phyloP scores from a whole-genome alignment of 2,797 vertebrate genomes.

The Streptopelia turtur region DNA sequence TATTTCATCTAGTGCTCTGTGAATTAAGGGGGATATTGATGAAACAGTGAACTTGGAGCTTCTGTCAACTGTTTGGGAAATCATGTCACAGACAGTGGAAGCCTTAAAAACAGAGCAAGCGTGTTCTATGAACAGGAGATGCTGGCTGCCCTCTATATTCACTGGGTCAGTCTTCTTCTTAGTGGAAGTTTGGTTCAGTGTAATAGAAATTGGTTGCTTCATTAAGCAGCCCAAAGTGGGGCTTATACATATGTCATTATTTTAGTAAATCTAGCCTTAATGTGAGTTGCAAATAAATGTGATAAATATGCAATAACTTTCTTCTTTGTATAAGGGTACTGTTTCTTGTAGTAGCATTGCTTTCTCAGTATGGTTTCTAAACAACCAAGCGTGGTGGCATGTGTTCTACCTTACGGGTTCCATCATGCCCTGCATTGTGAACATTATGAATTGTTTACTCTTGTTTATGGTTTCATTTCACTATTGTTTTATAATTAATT shows the following conservation, averaged over 20 bases:
- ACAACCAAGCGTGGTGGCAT: conserved; percentile 39
- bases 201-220: conserved; percentile 5
- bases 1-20: conserved; percentile 57
- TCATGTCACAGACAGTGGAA: conserved; percentile 3
- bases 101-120: conserved; percentile 10
- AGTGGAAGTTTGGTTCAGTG: not conserved
- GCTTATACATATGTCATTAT: conserved; percentile 16
- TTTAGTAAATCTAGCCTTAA: conserved; percentile 72
- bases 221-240: conserved; percentile 1
- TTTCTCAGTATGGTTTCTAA: conserved; percentile 40
- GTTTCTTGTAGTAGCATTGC: conserved; percentile 49
- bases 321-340: conserved; percentile 63
- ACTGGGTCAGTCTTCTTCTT: not conserved
- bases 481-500: conserved; percentile 59
- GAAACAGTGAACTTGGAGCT: conserved; percentile 41
- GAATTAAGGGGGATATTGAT: conserved; percentile 40
- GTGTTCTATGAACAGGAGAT: conserved; percentile 13
- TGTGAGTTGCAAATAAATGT: conserved; percentile 67
- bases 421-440: conserved; percentile 68
- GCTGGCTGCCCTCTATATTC: not conserved
- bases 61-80: conserved; percentile 26
- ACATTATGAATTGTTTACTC: conserved; percentile 56
- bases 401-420: conserved; percentile 27
- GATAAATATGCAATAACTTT: conserved; percentile 76
- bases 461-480: conserved; percentile 60